phyloP scores from a whole-genome alignment of 2,888 invertebrate genomes.

The Chrysomela aeneicollis region DNA sequence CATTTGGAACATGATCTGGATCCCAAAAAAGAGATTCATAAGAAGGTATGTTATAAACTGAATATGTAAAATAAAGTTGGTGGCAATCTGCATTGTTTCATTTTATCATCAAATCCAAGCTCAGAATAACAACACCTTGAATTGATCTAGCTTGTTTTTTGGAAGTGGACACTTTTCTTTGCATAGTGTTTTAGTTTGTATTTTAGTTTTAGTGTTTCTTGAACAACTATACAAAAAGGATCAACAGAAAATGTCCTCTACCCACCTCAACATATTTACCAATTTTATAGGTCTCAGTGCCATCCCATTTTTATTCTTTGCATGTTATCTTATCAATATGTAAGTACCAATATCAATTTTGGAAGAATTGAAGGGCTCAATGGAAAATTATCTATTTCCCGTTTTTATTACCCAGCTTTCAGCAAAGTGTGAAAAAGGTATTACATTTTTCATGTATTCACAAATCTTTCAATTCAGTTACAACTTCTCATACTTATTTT shows the following conservation, averaged over 20 bases:
- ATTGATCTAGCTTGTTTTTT: neutral
- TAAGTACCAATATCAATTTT: neutral
- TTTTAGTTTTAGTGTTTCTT: constrained; percentile 26
- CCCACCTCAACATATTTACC: neutral
- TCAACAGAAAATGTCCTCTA: constrained; percentile 19
- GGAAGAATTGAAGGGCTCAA: too few relatives aligned
- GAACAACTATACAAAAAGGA: constrained; percentile 28
- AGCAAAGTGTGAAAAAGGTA: too few relatives aligned
- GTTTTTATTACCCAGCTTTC: too few relatives aligned
- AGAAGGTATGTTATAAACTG: neutral
- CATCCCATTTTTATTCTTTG: neutral
- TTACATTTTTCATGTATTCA: too few relatives aligned
- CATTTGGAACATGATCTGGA: neutral
- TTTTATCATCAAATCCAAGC: too few relatives aligned
- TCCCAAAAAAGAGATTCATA: neutral
- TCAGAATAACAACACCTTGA: too few relatives aligned
- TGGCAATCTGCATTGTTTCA: too few relatives aligned
- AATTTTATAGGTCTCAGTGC: neutral
- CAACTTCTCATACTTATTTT: too few relatives aligned
- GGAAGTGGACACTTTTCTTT: neutral
- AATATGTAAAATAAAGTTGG: too few relatives aligned
- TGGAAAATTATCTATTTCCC: too few relatives aligned
- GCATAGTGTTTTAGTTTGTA: neutral
- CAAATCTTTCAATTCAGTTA: too few relatives aligned
- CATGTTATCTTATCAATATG: neutral